Evolutionary conservation across 2,888 invertebrate genomes (phyloP).

Genomic region (Spodoptera littoralis): DNA sequence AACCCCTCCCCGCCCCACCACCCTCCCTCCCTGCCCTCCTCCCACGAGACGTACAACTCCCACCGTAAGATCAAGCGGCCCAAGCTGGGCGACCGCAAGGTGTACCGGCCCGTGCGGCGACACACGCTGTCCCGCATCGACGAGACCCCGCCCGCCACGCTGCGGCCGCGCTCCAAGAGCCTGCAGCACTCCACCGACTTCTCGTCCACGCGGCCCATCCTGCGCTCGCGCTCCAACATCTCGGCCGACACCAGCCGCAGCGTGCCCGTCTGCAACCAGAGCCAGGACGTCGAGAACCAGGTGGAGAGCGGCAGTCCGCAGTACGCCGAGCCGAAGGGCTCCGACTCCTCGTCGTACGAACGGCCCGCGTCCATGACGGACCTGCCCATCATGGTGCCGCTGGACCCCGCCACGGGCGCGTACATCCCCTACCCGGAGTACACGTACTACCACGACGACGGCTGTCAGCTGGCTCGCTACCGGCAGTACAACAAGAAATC

Average conservation of each 20-base stretch:
- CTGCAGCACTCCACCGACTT: slow-evolving; percentile 78
- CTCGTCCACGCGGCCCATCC: slow-evolving; percentile 76
- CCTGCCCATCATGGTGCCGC: slow-evolving; percentile 78
- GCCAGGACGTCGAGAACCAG: slow-evolving; percentile 75
- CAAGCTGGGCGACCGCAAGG: slow-evolving; percentile 75
- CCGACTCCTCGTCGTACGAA: slow-evolving; percentile 75
- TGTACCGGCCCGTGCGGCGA: slow-evolving; percentile 78
- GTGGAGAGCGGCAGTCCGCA: slow-evolving; percentile 77
- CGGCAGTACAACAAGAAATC: slow-evolving; percentile 71
- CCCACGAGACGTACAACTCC: slow-evolving; percentile 82
- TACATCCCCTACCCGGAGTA: slow-evolving; percentile 83
- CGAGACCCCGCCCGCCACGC: slow-evolving; percentile 71
- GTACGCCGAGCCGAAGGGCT: slow-evolving; percentile 79
- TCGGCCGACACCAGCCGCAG: slow-evolving; percentile 85
- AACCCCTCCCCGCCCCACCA: slow-evolving; percentile 67
- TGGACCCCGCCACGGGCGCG: slow-evolving; percentile 77
- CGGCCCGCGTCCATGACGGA: slow-evolving; percentile 81
- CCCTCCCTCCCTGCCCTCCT: slow-evolving; percentile 60
- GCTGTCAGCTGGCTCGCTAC: slow-evolving; percentile 69
- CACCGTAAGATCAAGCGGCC: slow-evolving; percentile 77
- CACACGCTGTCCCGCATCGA: slow-evolving; percentile 84
- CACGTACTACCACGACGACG: slow-evolving; percentile 78
- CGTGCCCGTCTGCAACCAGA: slow-evolving; percentile 83
- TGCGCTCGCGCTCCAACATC: slow-evolving; percentile 81
- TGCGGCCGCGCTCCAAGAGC: slow-evolving; percentile 73